Evolutionary conservation across 2,797 vertebrate species (phyloP).

Genomic region (Lophius americanus): DNA sequence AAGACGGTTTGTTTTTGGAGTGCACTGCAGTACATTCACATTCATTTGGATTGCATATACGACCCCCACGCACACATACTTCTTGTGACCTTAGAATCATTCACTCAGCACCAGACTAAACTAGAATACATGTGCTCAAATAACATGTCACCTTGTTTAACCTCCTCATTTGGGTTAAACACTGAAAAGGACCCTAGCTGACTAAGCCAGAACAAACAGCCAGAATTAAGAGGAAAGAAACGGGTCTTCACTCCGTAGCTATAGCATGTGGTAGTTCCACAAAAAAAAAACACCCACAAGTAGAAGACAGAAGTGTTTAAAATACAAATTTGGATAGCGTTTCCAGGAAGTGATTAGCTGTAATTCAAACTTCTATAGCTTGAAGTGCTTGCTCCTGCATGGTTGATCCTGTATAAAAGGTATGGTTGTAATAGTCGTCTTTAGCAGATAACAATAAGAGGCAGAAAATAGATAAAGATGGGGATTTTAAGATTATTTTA

Average conservation of each 20-base stretch:
- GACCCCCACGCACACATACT: slow-evolving; percentile 24
- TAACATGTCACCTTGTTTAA: slow-evolving; percentile 78
- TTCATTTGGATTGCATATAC: slow-evolving; percentile 62
- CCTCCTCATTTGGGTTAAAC: slow-evolving; percentile 50
- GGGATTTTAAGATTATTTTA: not conserved
- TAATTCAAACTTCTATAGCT: not conserved
- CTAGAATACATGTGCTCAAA: slow-evolving; percentile 73
- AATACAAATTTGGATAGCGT: not conserved
- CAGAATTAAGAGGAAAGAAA: slow-evolving; percentile 24
- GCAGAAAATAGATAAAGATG: not conserved
- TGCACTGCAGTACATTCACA: slow-evolving; percentile 42
- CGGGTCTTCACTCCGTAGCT: slow-evolving; percentile 7
- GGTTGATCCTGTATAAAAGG: not conserved
- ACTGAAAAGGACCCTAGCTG: slow-evolving; percentile 33
- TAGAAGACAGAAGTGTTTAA: not conserved
- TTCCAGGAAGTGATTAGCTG: slow-evolving; percentile 21
- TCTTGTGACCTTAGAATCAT: slow-evolving; percentile 65
- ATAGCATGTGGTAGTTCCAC: slow-evolving; percentile 11
- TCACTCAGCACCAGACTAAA: slow-evolving; percentile 63
- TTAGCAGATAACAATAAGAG: not conserved
- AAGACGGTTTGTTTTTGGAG: slow-evolving; percentile 34
- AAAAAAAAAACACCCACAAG: slow-evolving; percentile 7
- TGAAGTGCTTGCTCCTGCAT: slow-evolving; percentile 1
- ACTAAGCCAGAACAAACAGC: slow-evolving; percentile 10
- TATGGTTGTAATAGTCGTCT: not conserved